Evolutionary conservation across 2,888 invertebrate species (phyloP), one percentile per base, ranked within the genome.

Genomic region (Sthenelais limicola): DNA sequence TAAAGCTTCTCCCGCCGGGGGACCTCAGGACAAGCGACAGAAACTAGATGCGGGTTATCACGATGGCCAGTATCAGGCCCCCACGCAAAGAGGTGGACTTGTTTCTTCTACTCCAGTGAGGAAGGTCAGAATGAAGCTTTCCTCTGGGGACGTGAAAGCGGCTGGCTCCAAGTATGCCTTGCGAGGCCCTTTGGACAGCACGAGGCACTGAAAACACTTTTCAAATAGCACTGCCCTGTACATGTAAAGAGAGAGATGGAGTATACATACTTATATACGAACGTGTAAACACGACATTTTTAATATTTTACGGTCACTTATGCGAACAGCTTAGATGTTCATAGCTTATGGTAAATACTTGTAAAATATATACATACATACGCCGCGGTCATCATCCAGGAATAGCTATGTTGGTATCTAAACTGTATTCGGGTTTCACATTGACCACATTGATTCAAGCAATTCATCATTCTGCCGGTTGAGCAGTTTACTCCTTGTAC

Each of bases 121-220:
- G 4, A 58, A 58, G 24, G 58, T 58, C 4, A 33, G 58, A 33
- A 33, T 58, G 33, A 5, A 38, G 35, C 35, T 58, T n/a, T 58
- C 58, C 18, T 35, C 58, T 2, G 58, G 33, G 7, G 35, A 5
- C 33, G 43, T 18, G 43, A 18, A 9, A 43, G 43, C 15, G 43
- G 38, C 58, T 12, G 24, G 35, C 21, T n/a, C 35, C 7, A 58
- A 58, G n/a, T 58, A 58, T 24, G 58, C 33, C 58, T 38, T 58
- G 32, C 58, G 58, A 12, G 58, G 35, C 3, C 32, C 32, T 3
- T 24, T 38, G 5, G 58, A 58, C 18, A 30, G 3, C 7, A 38
- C 58, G 21, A 33, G 58, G 9, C 58, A 58, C 33, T 58, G 35
- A 58, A 35, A 58, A 7, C 58, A 58, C 58, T 58, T 33, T 24